These are phyloP conservation scores for Myotis myotis DNA, from an alignment of 2,797 vertebrate species.

Conservation along the genomic window DNA sequence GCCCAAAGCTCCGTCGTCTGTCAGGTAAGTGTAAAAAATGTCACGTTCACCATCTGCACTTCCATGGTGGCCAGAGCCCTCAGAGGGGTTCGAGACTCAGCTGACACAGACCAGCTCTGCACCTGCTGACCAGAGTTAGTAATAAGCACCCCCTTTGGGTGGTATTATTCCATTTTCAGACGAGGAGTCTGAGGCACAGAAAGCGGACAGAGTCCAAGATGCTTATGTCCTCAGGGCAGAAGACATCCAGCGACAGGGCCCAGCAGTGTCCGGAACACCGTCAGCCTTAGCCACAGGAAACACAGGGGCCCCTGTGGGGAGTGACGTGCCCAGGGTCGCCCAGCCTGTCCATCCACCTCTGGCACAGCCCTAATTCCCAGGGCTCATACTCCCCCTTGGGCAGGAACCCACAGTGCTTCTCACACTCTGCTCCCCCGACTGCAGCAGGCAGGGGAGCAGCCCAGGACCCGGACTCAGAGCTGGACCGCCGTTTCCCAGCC, in stretches of 20 bases:
- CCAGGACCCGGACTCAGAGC: too few relatives aligned
- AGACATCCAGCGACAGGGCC: not conserved
- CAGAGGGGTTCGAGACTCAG: not conserved
- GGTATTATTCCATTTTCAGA: not conserved
- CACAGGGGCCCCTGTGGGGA: not conserved
- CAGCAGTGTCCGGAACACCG: rapidly evolving
- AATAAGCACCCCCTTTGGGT: not conserved
- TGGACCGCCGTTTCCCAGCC: not conserved
- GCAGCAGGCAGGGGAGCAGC: not conserved
- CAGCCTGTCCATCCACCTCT: not conserved
- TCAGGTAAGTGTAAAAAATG: not conserved
- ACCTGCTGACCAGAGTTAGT: not conserved
- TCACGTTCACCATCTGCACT: rapidly evolving
- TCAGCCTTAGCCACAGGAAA: not conserved
- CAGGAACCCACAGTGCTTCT: not conserved
- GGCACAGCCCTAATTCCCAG: not conserved
- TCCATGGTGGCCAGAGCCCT: too few relatives aligned
- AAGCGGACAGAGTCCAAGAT: not conserved
- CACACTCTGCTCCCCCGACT: not conserved
- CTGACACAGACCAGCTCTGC: not conserved
- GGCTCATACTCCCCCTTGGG: too few relatives aligned
- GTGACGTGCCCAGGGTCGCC: not conserved
- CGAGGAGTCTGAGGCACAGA: not conserved
- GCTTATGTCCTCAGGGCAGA: not conserved
- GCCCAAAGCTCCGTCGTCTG: not conserved